These are phyloP conservation scores for Pandemis heparana DNA, from an alignment of 2,888 invertebrate genomes.

Conservation along the genomic window DNA sequence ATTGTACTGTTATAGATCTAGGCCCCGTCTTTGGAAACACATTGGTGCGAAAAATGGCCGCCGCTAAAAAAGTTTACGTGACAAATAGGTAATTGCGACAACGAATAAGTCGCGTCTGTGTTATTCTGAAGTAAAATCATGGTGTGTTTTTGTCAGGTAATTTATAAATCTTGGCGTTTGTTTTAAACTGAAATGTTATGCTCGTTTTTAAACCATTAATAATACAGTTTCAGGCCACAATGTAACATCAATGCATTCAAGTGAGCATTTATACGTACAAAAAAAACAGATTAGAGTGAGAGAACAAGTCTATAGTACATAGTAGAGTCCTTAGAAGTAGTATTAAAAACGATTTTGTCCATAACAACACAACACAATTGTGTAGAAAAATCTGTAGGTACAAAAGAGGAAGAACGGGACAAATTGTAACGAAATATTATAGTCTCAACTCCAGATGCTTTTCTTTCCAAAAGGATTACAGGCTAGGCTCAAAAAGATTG, in stretches of 20 bases:
- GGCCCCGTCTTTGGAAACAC: conserved; percentile 49
- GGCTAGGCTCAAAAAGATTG: too few species aligned
- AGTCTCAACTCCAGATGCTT: too few species aligned
- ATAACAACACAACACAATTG: too few species aligned
- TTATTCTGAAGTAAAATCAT: background rate
- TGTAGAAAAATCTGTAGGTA: too few species aligned
- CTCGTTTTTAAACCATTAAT: background rate
- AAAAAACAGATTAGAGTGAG: background rate
- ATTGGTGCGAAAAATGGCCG: conserved; percentile 32
- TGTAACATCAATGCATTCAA: background rate
- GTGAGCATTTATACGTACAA: background rate
- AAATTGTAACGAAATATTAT: too few species aligned
- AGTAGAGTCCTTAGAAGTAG: background rate
- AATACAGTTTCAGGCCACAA: background rate
- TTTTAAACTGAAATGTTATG: background rate
- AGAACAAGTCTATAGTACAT: background rate
- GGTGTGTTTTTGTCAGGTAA: background rate
- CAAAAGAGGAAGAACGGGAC: too few species aligned
- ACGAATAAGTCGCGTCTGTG: conserved; percentile 5
- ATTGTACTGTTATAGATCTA: conserved; percentile 77
- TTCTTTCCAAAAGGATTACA: too few species aligned
- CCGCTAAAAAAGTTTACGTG: conserved; percentile 26
- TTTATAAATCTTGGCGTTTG: background rate
- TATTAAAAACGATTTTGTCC: too few species aligned
- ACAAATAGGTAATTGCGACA: conserved; percentile 18